Evolutionary conservation across 2,797 vertebrate genomes (phyloP).

Genomic region (Hozukius guyotensis): DNA sequence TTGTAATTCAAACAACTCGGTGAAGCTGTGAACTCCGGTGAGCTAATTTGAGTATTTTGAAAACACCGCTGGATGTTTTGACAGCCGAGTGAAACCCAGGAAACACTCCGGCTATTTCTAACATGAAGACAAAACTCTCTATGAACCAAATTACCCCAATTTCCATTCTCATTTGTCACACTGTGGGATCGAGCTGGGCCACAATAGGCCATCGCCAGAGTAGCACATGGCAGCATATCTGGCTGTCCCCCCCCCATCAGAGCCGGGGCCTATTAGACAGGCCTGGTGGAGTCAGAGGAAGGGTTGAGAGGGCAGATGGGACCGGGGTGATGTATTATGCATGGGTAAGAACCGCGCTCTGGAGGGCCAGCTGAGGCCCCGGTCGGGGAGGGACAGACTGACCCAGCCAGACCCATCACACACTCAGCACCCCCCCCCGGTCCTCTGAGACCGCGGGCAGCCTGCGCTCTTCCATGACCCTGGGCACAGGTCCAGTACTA

Average conservation of each 20-base stretch:
- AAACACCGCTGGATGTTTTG: conserved; percentile 27
- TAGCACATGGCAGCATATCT: conserved; percentile 19
- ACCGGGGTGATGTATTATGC: conserved; percentile 73
- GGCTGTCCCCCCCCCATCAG: conserved; percentile 27
- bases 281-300: conserved; percentile 44
- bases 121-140: conserved; percentile 51
- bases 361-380: conserved; percentile 71
- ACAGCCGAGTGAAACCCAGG: conserved; percentile 16
- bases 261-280: conserved; percentile 50
- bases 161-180: conserved; percentile 67
- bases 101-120: neutral
- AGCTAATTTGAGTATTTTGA: conserved; percentile 17
- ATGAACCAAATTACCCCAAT: conserved; percentile 67
- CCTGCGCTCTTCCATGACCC: conserved; percentile 58
- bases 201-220: conserved; percentile 44
- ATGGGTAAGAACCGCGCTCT: conserved; percentile 55
- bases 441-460: conserved; percentile 46
- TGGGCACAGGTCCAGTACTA: conserved; percentile 43
- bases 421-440: conserved; percentile 20
- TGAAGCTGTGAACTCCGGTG: conserved; percentile 1
- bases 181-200: conserved; percentile 38
- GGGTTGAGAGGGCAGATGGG: conserved; percentile 74
- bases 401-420: conserved; percentile 67
- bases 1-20: conserved; percentile 8
- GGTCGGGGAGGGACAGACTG: conserved; percentile 58